These are phyloP conservation scores for Dolichoris vasculosae DNA, from an alignment of 1,140 invertebrate genomes.

Conservation along the genomic window DNA sequence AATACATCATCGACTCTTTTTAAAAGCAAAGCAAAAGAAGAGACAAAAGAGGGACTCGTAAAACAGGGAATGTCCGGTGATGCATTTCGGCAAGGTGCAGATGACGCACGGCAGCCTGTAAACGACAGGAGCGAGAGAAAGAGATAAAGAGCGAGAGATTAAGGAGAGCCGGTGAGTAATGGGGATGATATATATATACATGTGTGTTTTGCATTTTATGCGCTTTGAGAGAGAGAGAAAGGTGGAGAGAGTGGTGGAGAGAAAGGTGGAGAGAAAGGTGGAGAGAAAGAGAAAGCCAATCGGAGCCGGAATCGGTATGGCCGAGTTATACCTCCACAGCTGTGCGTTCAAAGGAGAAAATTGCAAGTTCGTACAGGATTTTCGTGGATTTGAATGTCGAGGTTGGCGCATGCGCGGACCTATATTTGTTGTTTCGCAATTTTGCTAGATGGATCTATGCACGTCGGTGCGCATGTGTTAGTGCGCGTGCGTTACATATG, in stretches of 20 bases:
- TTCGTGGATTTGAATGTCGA: constrained; percentile 8
- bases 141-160: not conserved
- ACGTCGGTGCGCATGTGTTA: too few relatives aligned
- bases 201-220: constrained; percentile 6
- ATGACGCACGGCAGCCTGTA: constrained; percentile 24
- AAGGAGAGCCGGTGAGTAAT: not conserved
- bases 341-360: not conserved
- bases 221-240: not conserved
- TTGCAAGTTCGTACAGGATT: constrained; percentile 40
- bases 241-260: not conserved
- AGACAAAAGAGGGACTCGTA: not conserved
- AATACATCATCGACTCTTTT: not conserved
- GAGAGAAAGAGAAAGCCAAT: not conserved
- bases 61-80: not conserved
- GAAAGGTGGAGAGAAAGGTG: not conserved
- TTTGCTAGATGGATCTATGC: not conserved
- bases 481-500: too few relatives aligned
- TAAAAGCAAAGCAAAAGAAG: constrained; percentile 19
- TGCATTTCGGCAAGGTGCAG: constrained; percentile 49
- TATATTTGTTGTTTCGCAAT: constrained; percentile 2
- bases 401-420: not conserved
- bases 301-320: not conserved
- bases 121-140: too few relatives aligned
- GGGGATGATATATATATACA: not conserved
- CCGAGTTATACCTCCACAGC: not conserved